Conservation (phyloP, 2,113 vertebrate species). For the Pterocles burchelli region DNA sequence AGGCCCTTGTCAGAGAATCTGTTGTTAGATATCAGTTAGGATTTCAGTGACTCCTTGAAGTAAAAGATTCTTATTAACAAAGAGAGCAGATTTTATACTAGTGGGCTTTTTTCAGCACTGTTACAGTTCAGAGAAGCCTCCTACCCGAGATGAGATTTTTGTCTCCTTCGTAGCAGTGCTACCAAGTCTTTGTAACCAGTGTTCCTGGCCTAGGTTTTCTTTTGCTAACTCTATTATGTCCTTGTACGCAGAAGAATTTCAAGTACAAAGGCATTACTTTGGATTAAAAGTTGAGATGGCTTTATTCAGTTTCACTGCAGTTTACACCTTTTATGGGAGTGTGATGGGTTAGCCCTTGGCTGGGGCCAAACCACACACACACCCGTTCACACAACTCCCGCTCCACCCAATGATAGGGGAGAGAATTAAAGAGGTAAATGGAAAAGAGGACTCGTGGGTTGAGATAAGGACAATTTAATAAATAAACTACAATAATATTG, state of each 20-base stretch:
- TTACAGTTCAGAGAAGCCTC: not conserved
- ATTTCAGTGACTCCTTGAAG: conserved; percentile 53
- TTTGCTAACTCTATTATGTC: not conserved
- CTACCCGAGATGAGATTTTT: not conserved
- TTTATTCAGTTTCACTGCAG: not conserved
- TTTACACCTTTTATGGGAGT: not conserved
- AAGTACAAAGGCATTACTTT: not conserved
- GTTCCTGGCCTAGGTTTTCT: not conserved
- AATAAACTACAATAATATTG: too few species aligned
- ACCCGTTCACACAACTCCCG: too few species aligned
- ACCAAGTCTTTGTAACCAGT: not conserved
- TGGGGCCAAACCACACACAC: too few species aligned
- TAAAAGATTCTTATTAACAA: conserved; percentile 54
- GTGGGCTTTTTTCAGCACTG: not conserved
- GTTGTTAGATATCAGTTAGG: conserved; percentile 54
- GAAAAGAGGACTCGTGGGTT: too few species aligned
- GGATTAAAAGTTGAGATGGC: not conserved
- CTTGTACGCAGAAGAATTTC: not conserved
- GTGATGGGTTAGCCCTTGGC: too few species aligned
- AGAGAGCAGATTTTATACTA: not conserved
- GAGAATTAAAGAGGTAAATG: too few species aligned
- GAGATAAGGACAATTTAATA: too few species aligned
- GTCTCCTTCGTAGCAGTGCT: not conserved
- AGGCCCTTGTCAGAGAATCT: conserved; percentile 71
- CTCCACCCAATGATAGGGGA: too few species aligned